A percentile compares a stretch with the other conserved stretches of the same genome.
These are phyloP conservation scores for Triplophysa rosa DNA, from an alignment of 2,113 vertebrate species.

Conservation along the genomic window DNA sequence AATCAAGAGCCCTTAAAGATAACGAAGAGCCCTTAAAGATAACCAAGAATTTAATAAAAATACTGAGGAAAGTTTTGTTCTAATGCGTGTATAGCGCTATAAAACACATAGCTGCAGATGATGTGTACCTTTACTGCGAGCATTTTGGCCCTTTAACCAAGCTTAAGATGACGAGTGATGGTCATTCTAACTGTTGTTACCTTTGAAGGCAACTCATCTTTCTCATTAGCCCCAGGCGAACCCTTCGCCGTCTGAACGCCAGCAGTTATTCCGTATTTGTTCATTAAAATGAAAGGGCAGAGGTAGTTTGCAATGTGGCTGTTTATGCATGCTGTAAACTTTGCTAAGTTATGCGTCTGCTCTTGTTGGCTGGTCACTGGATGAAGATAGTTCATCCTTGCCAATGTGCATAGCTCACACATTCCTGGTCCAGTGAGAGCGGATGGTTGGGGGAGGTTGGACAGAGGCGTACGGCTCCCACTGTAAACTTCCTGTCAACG, in stretches of 20 bases:
- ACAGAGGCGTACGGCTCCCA: constrained; percentile 61
- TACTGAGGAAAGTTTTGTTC: neutral
- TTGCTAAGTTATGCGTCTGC: constrained; percentile 65
- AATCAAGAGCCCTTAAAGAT: neutral
- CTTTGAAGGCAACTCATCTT: neutral
- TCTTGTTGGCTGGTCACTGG: constrained; percentile 66
- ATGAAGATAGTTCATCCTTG: constrained; percentile 62
- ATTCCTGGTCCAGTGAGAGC: constrained; percentile 42
- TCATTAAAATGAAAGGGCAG: constrained; percentile 61
- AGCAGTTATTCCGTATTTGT: constrained; percentile 15
- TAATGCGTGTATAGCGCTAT: neutral
- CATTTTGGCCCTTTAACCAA: too few species aligned
- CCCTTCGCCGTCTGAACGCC: neutral
- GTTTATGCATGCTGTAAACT: constrained; percentile 75
- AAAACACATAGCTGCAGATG: neutral
- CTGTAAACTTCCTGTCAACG: constrained; percentile 75
- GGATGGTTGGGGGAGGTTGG: constrained; percentile 13
- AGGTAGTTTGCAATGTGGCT: constrained; percentile 66
- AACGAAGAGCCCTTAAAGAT: neutral
- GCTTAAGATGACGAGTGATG: neutral
- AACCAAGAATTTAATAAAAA: neutral
- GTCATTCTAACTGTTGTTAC: neutral
- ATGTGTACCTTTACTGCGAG: too few species aligned
- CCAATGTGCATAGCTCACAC: constrained; percentile 36
- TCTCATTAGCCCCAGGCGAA: constrained; percentile 1